These are phyloP conservation scores for Psittacula echo DNA, from an alignment of 2,797 vertebrate species.

Conservation along the genomic window DNA sequence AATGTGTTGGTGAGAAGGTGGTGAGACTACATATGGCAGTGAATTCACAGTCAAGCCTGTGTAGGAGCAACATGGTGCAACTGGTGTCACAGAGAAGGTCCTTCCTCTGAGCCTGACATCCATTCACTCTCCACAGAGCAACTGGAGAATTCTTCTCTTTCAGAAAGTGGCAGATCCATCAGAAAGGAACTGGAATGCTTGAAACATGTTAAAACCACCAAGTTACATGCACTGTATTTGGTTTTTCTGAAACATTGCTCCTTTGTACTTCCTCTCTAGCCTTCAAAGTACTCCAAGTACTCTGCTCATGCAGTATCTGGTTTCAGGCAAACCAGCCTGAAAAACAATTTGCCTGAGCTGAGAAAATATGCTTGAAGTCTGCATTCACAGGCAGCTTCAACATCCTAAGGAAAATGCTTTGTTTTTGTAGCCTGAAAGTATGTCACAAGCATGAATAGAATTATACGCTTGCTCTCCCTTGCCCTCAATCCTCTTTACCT, in stretches of 20 bases:
- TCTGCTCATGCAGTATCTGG: slow-evolving; percentile 40
- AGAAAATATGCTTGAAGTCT: slow-evolving; percentile 49
- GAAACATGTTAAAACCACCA: not conserved
- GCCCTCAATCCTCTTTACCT: slow-evolving; percentile 67
- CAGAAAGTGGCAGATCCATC: not conserved
- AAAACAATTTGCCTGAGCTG: slow-evolving; percentile 55
- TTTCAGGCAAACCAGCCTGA: slow-evolving; percentile 61
- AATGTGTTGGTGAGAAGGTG: not conserved
- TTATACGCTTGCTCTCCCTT: slow-evolving; percentile 33
- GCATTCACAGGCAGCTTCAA: slow-evolving; percentile 36
- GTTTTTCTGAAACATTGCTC: slow-evolving; percentile 24
- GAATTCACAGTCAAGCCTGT: not conserved
- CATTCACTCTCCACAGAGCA: not conserved
- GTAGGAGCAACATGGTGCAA: not conserved
- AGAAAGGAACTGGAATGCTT: not conserved
- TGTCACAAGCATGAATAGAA: slow-evolving; percentile 54
- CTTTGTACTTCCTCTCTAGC: slow-evolving; percentile 19
- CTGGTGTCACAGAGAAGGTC: not conserved
- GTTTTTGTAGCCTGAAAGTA: slow-evolving; percentile 52
- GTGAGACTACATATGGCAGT: not conserved
- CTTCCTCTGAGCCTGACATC: not conserved
- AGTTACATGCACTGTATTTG: slow-evolving; percentile 4
- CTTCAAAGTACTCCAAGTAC: slow-evolving; percentile 29
- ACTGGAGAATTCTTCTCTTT: not conserved
- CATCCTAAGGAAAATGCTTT: slow-evolving; percentile 58